Percentiles rank a stretch among this genome's conserved stretches.
phyloP scores from a whole-genome alignment of 1,140 invertebrate species.

The Chymomyza costata region DNA sequence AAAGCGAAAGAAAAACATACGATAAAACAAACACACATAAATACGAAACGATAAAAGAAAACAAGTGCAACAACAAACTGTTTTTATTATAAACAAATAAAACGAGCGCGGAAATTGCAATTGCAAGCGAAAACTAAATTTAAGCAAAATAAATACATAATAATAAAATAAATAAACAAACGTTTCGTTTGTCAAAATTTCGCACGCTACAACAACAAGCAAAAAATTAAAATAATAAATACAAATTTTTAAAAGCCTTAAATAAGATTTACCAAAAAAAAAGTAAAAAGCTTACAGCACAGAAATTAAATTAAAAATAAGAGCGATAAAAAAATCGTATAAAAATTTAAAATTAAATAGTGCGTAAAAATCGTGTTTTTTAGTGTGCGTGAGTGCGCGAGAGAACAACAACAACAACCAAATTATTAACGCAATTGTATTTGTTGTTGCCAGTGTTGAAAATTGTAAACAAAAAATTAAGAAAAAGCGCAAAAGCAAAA shows the following conservation, averaged over 20 bases:
- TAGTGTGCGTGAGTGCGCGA: not conserved
- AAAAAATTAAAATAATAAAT: not conserved
- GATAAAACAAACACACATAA: too few species aligned
- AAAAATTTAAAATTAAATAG: constrained; percentile 53
- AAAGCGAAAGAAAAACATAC: too few species aligned
- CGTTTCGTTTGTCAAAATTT: constrained; percentile 59
- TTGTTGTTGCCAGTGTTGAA: too few species aligned
- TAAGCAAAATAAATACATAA: too few species aligned
- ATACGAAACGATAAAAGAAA: too few species aligned
- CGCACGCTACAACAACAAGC: constrained; percentile 20
- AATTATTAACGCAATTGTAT: constrained; percentile 30
- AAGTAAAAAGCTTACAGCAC: constrained; percentile 18
- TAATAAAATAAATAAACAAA: too few species aligned
- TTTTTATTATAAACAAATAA: constrained; percentile 32
- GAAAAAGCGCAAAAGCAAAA: constrained; percentile 41
- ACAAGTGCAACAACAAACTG: constrained; percentile 14
- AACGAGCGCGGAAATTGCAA: constrained; percentile 60
- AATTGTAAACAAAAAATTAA: constrained; percentile 26
- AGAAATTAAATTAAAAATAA: constrained; percentile 30
- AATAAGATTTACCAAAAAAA: constrained; percentile 2
- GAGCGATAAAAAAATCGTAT: constrained; percentile 27
- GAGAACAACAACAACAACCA: constrained; percentile 28
- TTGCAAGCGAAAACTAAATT: constrained; percentile 52
- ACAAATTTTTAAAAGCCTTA: too few species aligned
- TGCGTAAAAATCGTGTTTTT: constrained; percentile 64